Conservation (phyloP, 2,888 invertebrate genomes). For the Ormyrus labotus region DNA sequence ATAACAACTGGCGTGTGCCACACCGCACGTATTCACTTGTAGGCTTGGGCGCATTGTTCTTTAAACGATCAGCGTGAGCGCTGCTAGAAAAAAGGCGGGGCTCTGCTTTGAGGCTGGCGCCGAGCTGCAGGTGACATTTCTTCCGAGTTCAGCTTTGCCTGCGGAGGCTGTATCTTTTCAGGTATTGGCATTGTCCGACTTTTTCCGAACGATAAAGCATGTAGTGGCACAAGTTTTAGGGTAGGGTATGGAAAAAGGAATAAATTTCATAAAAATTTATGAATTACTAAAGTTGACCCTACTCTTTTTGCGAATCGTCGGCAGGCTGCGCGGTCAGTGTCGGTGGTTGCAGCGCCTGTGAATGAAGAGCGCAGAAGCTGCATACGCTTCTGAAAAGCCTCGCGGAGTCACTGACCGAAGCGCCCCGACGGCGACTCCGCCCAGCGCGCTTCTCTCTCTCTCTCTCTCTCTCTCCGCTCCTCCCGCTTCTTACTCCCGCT, state of each 20-base stretch:
- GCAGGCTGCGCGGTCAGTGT: conserved; percentile 13
- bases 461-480: not conserved
- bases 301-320: too few relatives aligned
- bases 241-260: too few relatives aligned
- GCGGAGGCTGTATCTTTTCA: conserved; percentile 15
- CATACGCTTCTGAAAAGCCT: conserved; percentile 16
- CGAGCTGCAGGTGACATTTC: too few relatives aligned
- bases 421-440: conserved; percentile 4
- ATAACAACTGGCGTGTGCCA: not conserved
- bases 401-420: conserved; percentile 49
- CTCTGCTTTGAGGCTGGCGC: too few relatives aligned
- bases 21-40: not conserved
- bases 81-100: too few relatives aligned
- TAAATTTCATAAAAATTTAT: too few relatives aligned
- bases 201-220: not conserved
- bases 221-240: not conserved
- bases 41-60: not conserved
- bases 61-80: too few relatives aligned
- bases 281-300: too few relatives aligned
- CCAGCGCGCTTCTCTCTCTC: conserved; percentile 11
- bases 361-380: conserved; percentile 38
- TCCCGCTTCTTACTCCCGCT: not conserved
- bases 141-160: not conserved
- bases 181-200: conserved; percentile 21
- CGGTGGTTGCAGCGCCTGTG: conserved; percentile 21